These are phyloP conservation scores for Tipula unca DNA, from an alignment of 2,888 invertebrate genomes.

Conservation along the genomic window DNA sequence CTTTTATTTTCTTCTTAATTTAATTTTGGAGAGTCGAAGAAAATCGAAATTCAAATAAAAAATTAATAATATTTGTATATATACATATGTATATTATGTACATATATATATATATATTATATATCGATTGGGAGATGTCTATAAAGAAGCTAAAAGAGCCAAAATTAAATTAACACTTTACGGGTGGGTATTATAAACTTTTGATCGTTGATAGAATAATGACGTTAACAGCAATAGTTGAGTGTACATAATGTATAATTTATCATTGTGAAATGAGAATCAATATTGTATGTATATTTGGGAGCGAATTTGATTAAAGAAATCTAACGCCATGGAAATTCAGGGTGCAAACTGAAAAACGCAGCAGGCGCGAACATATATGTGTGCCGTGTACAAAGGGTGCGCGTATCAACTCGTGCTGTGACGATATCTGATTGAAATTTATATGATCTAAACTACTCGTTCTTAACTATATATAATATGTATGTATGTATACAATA, in stretches of 20 bases:
- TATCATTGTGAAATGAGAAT: not conserved
- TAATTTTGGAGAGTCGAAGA: not conserved
- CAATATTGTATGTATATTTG: not conserved
- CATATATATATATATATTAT: not conserved
- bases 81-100: not conserved
- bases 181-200: not conserved
- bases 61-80: conserved; percentile 14
- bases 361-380: not conserved
- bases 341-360: not conserved
- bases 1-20: not conserved
- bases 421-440: not conserved
- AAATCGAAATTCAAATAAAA: conserved; percentile 14
- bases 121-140: not conserved
- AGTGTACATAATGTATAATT: not conserved
- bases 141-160: not conserved
- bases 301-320: not conserved
- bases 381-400: not conserved
- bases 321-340: not conserved
- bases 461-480: not conserved
- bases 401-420: not conserved
- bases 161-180: not conserved
- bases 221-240: not conserved
- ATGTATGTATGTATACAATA: not conserved
- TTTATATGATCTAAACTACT: not conserved
- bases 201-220: not conserved